Percentiles rank a stretch among this genome's conserved stretches.
Conservation (phyloP, 1,140 invertebrate species). For the Muscidifurax raptorellus region DNA sequence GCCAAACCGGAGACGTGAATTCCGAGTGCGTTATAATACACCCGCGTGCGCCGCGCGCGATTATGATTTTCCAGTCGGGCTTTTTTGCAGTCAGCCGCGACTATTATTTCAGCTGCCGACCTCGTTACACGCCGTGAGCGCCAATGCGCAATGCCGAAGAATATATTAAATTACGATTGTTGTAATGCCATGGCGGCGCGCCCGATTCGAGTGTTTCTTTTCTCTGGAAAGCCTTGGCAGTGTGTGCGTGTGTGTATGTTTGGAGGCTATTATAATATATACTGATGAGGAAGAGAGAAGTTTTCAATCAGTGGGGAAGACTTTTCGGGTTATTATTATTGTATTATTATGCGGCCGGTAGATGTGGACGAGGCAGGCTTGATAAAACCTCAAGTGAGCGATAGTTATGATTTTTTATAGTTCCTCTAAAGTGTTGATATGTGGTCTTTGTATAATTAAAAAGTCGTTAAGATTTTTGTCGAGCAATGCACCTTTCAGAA, state of each 20-base stretch:
- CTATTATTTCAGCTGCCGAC: conserved; percentile 41
- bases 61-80: not conserved
- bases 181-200: conserved; percentile 20
- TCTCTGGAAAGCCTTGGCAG: not conserved
- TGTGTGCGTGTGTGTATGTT: not conserved
- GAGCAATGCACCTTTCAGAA: not conserved
- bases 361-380: not conserved
- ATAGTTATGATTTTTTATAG: too few relatives aligned
- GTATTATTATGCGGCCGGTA: too few relatives aligned
- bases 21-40: not conserved
- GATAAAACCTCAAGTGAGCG: not conserved
- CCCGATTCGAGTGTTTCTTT: conserved; percentile 14
- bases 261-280: not conserved
- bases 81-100: not conserved
- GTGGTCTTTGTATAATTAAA: not conserved
- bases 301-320: not conserved
- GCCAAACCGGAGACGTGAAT: not conserved
- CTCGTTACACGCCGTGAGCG: conserved; percentile 8
- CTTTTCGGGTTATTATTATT: too few relatives aligned
- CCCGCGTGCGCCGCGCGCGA: not conserved
- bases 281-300: not conserved
- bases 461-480: not conserved
- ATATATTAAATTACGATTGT: conserved; percentile 47
- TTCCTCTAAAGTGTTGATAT: too few relatives aligned
- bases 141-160: conserved; percentile 39